These are phyloP conservation scores for Bungarus multicinctus DNA, from an alignment of 2,113 vertebrate species.

Conservation along the genomic window DNA sequence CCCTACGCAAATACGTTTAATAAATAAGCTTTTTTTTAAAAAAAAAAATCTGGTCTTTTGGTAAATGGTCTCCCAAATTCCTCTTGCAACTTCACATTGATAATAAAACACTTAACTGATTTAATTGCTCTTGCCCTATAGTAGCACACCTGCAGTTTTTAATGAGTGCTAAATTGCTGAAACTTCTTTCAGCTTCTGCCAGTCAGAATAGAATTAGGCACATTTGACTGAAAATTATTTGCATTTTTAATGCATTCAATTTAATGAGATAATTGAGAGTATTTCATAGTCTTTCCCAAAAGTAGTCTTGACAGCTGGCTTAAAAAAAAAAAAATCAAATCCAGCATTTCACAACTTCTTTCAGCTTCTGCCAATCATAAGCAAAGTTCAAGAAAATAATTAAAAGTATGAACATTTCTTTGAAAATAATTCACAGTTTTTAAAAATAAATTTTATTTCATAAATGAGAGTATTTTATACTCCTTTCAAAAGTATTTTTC, in stretches of 20 bases:
- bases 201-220: background rate
- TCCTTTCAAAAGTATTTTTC: background rate
- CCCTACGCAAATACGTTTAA: background rate
- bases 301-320: background rate
- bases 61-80: background rate
- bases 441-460: background rate
- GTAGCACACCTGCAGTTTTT: background rate
- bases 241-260: background rate
- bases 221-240: background rate
- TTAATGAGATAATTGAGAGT: background rate
- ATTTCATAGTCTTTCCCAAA: background rate
- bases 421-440: background rate
- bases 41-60: background rate
- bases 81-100: background rate
- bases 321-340: background rate
- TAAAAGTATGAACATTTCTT: background rate
- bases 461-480: background rate
- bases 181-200: background rate
- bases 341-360: background rate
- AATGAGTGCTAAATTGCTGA: background rate
- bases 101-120: background rate
- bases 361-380: background rate
- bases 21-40: background rate
- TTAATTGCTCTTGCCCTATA: background rate
- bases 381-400: background rate